These are phyloP conservation scores for Thunnus albacares DNA, from an alignment of 2,797 vertebrate genomes.

Conservation along the genomic window DNA sequence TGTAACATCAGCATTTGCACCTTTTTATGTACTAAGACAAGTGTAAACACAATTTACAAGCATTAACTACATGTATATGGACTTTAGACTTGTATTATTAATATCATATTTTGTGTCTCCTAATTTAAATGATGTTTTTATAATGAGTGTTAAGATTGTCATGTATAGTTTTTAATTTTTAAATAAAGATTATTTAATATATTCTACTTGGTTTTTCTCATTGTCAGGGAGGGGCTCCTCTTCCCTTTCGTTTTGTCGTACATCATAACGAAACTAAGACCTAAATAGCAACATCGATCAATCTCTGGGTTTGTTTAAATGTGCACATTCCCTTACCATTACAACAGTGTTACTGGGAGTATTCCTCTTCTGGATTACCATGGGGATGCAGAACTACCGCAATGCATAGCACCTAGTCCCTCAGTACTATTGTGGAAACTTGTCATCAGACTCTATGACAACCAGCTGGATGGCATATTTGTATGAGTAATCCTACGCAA, in stretches of 20 bases:
- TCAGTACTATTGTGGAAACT: constrained; percentile 42
- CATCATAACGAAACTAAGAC: not conserved
- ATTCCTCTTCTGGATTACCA: not conserved
- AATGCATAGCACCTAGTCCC: not conserved
- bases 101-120: constrained; percentile 16
- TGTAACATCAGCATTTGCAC: not conserved
- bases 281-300: not conserved
- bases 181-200: constrained; percentile 60
- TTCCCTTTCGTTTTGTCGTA: not conserved
- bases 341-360: not conserved
- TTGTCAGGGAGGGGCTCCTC: not conserved
- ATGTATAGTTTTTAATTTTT: not conserved
- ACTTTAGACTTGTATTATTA: not conserved
- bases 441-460: not conserved
- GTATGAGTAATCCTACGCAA: not conserved
- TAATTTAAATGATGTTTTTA: constrained; percentile 18
- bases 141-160: not conserved
- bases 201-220: not conserved
- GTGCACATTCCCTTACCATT: not conserved
- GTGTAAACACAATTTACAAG: constrained; percentile 27
- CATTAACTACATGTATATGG: constrained; percentile 6
- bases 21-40: constrained; percentile 1
- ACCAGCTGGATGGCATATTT: constrained; percentile 5
- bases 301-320: not conserved
- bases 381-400: not conserved